Evolutionary conservation across 2,797 vertebrate genomes (phyloP).

Genomic region (Gymnodraco acuticeps): DNA sequence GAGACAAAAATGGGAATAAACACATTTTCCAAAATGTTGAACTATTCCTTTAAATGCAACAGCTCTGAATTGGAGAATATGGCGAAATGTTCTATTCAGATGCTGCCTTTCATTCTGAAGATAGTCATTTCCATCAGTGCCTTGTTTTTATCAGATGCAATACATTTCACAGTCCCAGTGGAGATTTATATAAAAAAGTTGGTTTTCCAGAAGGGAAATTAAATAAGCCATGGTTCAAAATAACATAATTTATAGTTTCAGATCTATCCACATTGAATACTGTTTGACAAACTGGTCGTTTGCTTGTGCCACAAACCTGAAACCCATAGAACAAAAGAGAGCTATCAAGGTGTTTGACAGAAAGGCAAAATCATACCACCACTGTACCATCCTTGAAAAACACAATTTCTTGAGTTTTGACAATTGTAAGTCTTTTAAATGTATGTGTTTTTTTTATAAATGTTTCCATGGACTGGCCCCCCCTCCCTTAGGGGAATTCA

Average conservation of each 20-base stretch:
- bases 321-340: too few species aligned
- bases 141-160: slow-evolving; percentile 9
- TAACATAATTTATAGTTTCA: slow-evolving; percentile 31
- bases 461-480: too few species aligned
- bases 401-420: too few species aligned
- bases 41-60: background rate
- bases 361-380: too few species aligned
- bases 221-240: slow-evolving; percentile 25
- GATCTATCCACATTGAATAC: background rate
- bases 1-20: background rate
- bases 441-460: too few species aligned
- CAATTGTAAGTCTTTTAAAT: too few species aligned
- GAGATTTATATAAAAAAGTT: slow-evolving; percentile 41
- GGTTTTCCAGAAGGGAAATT: slow-evolving; percentile 29
- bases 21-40: background rate
- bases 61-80: background rate
- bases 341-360: too few species aligned
- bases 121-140: background rate
- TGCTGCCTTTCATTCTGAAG: background rate
- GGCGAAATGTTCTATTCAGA: background rate
- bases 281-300: too few species aligned
- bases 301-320: too few species aligned
- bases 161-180: slow-evolving; percentile 41
- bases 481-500: too few species aligned
- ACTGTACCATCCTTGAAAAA: too few species aligned